These are phyloP conservation scores for Scaptomyza flava DNA, from an alignment of 2,888 invertebrate species.

Conservation along the genomic window DNA sequence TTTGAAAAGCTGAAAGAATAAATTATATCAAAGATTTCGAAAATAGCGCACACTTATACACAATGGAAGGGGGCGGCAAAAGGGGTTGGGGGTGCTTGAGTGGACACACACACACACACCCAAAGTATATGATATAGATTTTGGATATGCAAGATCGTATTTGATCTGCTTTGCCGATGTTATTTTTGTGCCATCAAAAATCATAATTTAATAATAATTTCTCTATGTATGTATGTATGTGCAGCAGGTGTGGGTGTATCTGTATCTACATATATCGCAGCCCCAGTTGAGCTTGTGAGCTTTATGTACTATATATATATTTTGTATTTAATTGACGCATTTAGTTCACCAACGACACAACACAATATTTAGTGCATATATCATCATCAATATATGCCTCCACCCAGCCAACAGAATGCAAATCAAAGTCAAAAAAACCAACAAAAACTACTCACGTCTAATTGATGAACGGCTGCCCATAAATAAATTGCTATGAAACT, in stretches of 20 bases:
- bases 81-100: too few species aligned
- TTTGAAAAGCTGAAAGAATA: conserved; percentile 29
- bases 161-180: neutral
- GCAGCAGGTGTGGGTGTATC: conserved; percentile 5
- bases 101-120: too few species aligned
- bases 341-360: conserved; percentile 57
- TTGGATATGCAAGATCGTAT: conserved; percentile 43
- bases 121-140: too few species aligned
- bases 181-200: conserved; percentile 69
- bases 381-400: conserved; percentile 23
- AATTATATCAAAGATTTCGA: conserved; percentile 58
- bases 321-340: conserved; percentile 77
- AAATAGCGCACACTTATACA: conserved; percentile 43
- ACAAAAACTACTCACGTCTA: neutral
- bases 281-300: conserved; percentile 19
- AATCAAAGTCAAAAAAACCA: conserved; percentile 14
- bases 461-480: neutral
- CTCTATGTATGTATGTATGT: conserved; percentile 19
- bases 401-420: conserved; percentile 11
- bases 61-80: too few species aligned
- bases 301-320: conserved; percentile 8
- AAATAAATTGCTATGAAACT: too few species aligned
- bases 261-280: conserved; percentile 13
- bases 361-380: conserved; percentile 43
- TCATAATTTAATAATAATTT: conserved; percentile 76